Base-by-base conservation (phyloP, 2,113 vertebrate genomes). In the Mohoua ochrocephala region DNA sequence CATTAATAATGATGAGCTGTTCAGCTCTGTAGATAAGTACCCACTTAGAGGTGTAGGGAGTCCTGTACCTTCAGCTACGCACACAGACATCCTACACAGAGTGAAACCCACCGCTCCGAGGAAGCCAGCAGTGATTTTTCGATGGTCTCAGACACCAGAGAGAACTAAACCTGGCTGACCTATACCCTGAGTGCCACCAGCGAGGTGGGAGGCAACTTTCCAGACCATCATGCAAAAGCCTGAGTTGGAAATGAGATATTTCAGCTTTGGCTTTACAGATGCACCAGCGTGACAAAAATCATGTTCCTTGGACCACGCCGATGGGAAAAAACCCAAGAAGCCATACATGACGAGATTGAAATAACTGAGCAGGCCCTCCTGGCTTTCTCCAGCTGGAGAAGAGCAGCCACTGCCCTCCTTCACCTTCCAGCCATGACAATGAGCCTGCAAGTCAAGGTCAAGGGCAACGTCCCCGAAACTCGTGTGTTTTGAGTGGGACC, bases 281-380 rank as follows among this genome's bases (percentile, higher is more conserved):
- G 33, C 23, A 30, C n/a, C 65, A 71, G 37, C 61, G 42, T 16
- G 44, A 50, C 53, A 83, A 71, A 73, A 77, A 41, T 1, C 9
- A 23, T 0, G 0, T 59, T 91, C 28, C 30, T 50, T 54, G 53
- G 49, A 39, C 13, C 22, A 42, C 0, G 0, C 2, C 3, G 9
- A n/a, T 41, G 52, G 53, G 7, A 37, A 47, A 76, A 59, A 28
- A 6, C n/a, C 49, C 49, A 56, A 30, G 47, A 63, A 76, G 15
- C 14, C 24, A 26, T 3, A 68, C 0, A 0, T 7, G 22, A 24
- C 39, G 57, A 16, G 56, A 21, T 0, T 35, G 65, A 75, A 87
- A 63, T 0, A 35, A 6, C 26, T 70, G 60, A 10, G 30, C 14
- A 3, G 16, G 18, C 20, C 45, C 24, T 78, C 45, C 79, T 47